A percentile compares a stretch with the other conserved stretches of the same genome.
phyloP scores from a whole-genome alignment of 2,797 vertebrate species.

The Brachymystax lenok region DNA sequence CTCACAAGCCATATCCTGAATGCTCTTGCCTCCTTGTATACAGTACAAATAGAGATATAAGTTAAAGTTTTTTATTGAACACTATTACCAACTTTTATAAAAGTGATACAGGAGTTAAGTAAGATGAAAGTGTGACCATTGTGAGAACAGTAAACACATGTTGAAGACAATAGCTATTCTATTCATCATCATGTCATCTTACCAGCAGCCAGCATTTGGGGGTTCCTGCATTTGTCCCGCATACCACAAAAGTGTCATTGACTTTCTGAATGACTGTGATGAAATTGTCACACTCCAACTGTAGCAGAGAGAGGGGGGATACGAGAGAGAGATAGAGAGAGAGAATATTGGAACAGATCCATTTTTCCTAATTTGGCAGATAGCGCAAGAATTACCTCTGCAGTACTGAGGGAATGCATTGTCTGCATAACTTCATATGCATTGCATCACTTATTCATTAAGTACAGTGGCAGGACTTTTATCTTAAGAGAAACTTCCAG shows the following conservation, averaged over 20 bases:
- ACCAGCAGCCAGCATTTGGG: conserved; percentile 85
- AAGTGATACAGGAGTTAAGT: too few species aligned
- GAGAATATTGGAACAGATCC: conserved; percentile 41
- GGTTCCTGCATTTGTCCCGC: conserved; percentile 79
- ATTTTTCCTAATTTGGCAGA: conserved; percentile 42
- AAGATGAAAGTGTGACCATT: background rate
- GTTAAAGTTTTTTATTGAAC: background rate
- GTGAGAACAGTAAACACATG: background rate
- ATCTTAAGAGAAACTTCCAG: conserved; percentile 16
- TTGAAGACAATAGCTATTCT: background rate
- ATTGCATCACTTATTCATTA: conserved; percentile 43
- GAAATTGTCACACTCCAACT: conserved; percentile 83
- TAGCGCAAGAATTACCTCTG: conserved; percentile 42
- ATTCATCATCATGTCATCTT: conserved; percentile 43
- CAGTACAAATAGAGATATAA: too few species aligned
- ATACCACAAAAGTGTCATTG: conserved; percentile 76
- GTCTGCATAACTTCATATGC: conserved; percentile 35
- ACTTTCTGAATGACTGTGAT: conserved; percentile 83
- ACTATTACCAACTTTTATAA: background rate
- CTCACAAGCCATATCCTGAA: conserved; percentile 1
- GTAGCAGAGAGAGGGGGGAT: conserved; percentile 31
- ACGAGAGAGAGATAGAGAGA: background rate
- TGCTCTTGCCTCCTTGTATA: too few species aligned
- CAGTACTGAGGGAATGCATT: conserved; percentile 27
- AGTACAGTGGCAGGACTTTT: conserved; percentile 24